Evolutionary conservation across 2,113 vertebrate species (phyloP).

Genomic region (Murina feae): DNA sequence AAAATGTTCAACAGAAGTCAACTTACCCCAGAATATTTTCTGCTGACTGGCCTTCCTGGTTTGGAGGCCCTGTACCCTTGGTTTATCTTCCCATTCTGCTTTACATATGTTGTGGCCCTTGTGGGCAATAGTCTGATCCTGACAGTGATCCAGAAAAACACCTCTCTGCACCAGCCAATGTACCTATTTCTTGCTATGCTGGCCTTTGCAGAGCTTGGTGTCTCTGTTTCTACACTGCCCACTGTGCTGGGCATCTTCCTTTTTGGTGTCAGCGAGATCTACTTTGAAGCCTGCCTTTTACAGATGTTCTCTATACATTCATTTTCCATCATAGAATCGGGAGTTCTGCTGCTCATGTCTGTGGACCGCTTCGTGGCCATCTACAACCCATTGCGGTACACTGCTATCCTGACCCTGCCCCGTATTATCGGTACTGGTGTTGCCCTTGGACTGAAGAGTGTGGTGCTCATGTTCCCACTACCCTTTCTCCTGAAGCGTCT

Average conservation of each 20-base stretch:
- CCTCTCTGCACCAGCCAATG: slow-evolving; percentile 55
- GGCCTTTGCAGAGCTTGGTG: slow-evolving; percentile 57
- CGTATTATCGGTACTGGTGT: not conserved
- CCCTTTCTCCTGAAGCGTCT: slow-evolving; percentile 42
- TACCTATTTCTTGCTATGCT: slow-evolving; percentile 61
- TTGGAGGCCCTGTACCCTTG: slow-evolving; percentile 37
- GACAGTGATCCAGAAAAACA: slow-evolving; percentile 30
- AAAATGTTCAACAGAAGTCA: slow-evolving; percentile 47
- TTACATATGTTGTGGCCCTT: slow-evolving; percentile 26
- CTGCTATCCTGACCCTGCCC: not conserved
- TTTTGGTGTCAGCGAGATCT: slow-evolving; percentile 48
- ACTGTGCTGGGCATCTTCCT: slow-evolving; percentile 64
- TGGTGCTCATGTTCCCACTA: slow-evolving; percentile 42
- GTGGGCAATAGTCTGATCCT: slow-evolving; percentile 42
- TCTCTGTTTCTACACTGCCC: slow-evolving; percentile 53
- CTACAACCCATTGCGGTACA: slow-evolving; percentile 43
- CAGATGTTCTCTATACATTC: slow-evolving; percentile 64
- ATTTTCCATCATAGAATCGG: slow-evolving; percentile 61
- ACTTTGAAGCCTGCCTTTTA: slow-evolving; percentile 62
- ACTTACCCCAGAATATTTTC: slow-evolving; percentile 45
- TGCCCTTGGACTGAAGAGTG: slow-evolving; percentile 8
- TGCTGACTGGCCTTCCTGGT: slow-evolving; percentile 53
- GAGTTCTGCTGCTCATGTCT: slow-evolving; percentile 57
- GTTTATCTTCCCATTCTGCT: slow-evolving; percentile 55
- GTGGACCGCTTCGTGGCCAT: slow-evolving; percentile 53